A percentile compares a stretch with the other conserved stretches of the same genome.
Conservation (phyloP, 2,888 invertebrate genomes). For the Drosophila putrida region DNA sequence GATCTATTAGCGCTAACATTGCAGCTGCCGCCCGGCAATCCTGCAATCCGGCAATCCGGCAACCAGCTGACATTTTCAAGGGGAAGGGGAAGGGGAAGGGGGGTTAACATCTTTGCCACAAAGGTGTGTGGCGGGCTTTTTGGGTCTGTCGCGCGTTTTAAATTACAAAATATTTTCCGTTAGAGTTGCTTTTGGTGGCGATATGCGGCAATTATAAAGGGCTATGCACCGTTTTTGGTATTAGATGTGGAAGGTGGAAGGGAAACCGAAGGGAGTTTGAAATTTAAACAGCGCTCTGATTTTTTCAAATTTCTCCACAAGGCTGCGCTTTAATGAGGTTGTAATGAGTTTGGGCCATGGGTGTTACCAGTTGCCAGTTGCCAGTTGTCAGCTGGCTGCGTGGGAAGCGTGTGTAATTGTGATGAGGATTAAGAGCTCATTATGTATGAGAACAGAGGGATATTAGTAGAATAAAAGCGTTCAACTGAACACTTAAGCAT, state of each 20-base stretch:
- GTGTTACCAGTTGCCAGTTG: constrained; percentile 26
- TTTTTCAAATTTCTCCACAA: constrained; percentile 12
- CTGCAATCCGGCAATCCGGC: background rate
- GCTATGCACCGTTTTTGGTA: constrained; percentile 20
- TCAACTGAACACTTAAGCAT: constrained; percentile 29
- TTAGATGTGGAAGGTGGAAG: constrained; percentile 1
- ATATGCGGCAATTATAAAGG: constrained; percentile 66
- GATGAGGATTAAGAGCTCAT: constrained; percentile 53
- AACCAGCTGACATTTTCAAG: constrained; percentile 10
- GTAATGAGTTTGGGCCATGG: constrained; percentile 44
- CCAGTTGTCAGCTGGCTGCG: constrained; percentile 9
- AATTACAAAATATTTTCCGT: constrained; percentile 75
- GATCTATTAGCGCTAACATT: constrained; percentile 69
- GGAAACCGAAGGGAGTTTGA: background rate
- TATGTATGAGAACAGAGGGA: constrained; percentile 29
- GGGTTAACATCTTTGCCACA: constrained; percentile 52
- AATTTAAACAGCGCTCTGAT: constrained; percentile 33
- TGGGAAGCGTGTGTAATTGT: constrained; percentile 38
- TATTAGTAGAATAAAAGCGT: constrained; percentile 34
- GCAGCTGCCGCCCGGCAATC: constrained; percentile 32
- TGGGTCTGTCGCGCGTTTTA: constrained; percentile 46
- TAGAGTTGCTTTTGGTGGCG: constrained; percentile 48
- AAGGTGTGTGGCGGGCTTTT: constrained; percentile 53
- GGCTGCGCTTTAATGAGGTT: constrained; percentile 41
- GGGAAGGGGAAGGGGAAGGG: background rate